A percentile compares a stretch with the other conserved stretches of the same genome.
Evolutionary conservation across 2,888 invertebrate genomes (phyloP).

Genomic region (Plebejus melissa): DNA sequence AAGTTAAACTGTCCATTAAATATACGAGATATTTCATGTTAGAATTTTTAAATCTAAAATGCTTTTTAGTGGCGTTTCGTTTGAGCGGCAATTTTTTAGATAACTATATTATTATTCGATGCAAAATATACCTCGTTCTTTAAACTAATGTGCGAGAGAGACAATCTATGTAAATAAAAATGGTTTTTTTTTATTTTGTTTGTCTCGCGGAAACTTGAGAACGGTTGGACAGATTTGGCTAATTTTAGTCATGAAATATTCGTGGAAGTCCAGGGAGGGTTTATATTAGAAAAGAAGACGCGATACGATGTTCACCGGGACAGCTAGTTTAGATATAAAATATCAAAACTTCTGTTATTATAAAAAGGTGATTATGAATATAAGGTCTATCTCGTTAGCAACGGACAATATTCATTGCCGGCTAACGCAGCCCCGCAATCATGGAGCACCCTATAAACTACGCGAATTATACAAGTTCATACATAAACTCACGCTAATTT

Average conservation of each 20-base stretch:
- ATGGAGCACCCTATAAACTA: slow-evolving; percentile 51
- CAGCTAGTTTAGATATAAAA: not conserved
- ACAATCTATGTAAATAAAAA: too few species aligned
- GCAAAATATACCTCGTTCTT: not conserved
- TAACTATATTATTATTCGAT: not conserved
- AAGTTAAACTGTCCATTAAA: slow-evolving; percentile 30
- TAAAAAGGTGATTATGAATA: slow-evolving; percentile 19
- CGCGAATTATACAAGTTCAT: slow-evolving; percentile 51
- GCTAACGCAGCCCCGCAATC: slow-evolving; percentile 59
- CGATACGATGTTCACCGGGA: too few species aligned
- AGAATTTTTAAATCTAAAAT: slow-evolving; percentile 18
- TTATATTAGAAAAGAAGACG: too few species aligned
- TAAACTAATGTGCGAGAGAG: not conserved
- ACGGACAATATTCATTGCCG: slow-evolving; percentile 59
- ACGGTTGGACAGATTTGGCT: too few species aligned
- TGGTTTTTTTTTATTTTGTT: too few species aligned
- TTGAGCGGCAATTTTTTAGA: not conserved
- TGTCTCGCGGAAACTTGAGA: too few species aligned
- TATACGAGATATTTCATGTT: slow-evolving; percentile 23
- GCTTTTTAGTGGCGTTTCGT: slow-evolving; percentile 12
- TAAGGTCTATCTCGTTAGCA: slow-evolving; percentile 46
- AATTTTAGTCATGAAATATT: too few species aligned
- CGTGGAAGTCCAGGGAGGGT: too few species aligned
- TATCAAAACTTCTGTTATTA: too few species aligned
- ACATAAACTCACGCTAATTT: slow-evolving; percentile 36